Evolutionary conservation across 2,797 vertebrate genomes (phyloP), one percentile per base, ranked within the genome.

Genomic region (Crossoptilon crossoptilon): DNA sequence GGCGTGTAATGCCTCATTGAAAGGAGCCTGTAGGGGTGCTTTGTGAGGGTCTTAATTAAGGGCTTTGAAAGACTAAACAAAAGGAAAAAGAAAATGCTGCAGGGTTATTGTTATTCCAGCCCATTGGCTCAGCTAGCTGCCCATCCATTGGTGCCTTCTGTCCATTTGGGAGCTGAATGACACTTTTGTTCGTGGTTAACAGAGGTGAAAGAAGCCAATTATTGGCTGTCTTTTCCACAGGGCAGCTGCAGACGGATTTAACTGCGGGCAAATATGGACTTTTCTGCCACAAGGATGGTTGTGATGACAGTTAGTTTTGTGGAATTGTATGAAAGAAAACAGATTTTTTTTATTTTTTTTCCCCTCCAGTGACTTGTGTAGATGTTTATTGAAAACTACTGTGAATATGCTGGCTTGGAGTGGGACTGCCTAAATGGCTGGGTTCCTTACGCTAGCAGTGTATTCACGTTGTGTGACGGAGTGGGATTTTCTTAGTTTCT

Each of bases 161-260:
- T 98, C 97, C 98, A 97, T 98, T 98, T 98, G 98, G 95, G 97
- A 98, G 97, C 98, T 98, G 97, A 99, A 99, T 99, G 98, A 98
- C 98, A 98, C 98, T 99, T 99, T 99, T 99, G 99, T 99, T 99
- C 98, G 97, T 98, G 98, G 97, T 98, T 98, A 99, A 98, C 98
- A 98, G 98, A 99, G 98, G 98, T 99, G 98, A 99, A 99, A 98
- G 98, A 98, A 99, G 98, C 98, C 98, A 98, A 98, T 99, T 98
- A 98, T 98, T 98, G 97, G 92, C 96, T 96, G 96, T 97, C 97
- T 97, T 97, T 97, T 97, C 97, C 97, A 97, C 96, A 96, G 98
- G 97, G 97, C 98, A 98, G 98, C 98, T 98, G 98, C 97, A 97
- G 97, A 98, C 95, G 90, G 97, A 97, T 98, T 97, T 97, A 97